phyloP scores from a whole-genome alignment of 2,888 invertebrate genomes.

The Rhingia campestris region DNA sequence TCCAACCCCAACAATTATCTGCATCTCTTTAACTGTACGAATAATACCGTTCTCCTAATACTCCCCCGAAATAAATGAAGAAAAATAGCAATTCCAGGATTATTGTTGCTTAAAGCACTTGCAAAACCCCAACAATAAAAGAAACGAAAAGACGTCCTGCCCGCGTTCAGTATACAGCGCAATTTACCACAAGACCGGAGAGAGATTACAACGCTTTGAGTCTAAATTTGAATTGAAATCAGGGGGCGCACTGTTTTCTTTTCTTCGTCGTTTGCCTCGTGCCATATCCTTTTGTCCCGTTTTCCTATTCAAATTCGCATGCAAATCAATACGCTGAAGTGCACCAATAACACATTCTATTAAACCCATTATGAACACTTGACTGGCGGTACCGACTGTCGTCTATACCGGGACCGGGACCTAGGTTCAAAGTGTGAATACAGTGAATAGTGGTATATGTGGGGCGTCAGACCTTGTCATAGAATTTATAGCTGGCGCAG shows the following conservation, averaged over 20 bases:
- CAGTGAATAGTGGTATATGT: slow-evolving; percentile 13
- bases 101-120: slow-evolving; percentile 66
- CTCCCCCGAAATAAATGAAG: slow-evolving; percentile 53
- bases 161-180: slow-evolving; percentile 41
- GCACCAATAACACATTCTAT: slow-evolving; percentile 80
- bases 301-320: slow-evolving; percentile 59
- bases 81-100: slow-evolving; percentile 69
- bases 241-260: slow-evolving; percentile 58
- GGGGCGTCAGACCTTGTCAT: slow-evolving; percentile 61
- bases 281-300: slow-evolving; percentile 14
- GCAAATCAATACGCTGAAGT: slow-evolving; percentile 72
- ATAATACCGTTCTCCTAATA: slow-evolving; percentile 22
- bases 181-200: slow-evolving; percentile 74
- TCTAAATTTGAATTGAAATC: slow-evolving; percentile 63
- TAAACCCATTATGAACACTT: slow-evolving; percentile 81
- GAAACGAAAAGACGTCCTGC: slow-evolving; percentile 23
- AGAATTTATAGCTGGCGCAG: slow-evolving; percentile 70
- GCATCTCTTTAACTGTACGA: slow-evolving; percentile 46
- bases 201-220: slow-evolving; percentile 71
- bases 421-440: slow-evolving; percentile 46
- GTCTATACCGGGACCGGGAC: slow-evolving; percentile 9
- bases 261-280: slow-evolving; percentile 27
- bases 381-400: slow-evolving; percentile 70
- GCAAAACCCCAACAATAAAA: slow-evolving; percentile 19
- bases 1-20: slow-evolving; percentile 8